Percentiles rank a stretch among this genome's conserved stretches.
Conservation (phyloP, 1,140 invertebrate species). For the Cotesia vestalis region DNA sequence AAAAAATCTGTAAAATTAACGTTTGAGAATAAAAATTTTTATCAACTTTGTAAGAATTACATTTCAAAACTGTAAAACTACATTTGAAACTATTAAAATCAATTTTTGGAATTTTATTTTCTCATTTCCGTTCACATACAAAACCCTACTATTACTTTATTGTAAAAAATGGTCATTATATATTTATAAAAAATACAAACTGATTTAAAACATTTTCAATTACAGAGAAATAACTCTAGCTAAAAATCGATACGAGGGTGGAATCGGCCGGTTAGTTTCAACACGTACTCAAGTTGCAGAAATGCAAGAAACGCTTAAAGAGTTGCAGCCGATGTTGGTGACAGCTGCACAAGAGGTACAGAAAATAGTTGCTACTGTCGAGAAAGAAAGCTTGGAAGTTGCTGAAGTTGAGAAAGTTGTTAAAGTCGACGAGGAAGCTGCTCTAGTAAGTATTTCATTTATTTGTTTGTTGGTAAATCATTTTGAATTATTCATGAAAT, state of each 20-base stretch:
- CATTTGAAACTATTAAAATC: too few species aligned
- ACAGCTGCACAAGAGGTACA: conserved; percentile 85
- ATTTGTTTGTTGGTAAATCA: not conserved
- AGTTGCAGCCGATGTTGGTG: conserved; percentile 88
- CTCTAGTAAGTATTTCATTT: conserved; percentile 55
- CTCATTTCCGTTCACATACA: too few species aligned
- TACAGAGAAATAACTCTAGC: conserved; percentile 70
- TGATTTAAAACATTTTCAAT: not conserved
- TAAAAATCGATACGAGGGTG: conserved; percentile 83
- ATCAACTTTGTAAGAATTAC: too few species aligned
- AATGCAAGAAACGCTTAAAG: conserved; percentile 86
- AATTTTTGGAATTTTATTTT: too few species aligned
- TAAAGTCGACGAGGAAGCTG: conserved; percentile 72
- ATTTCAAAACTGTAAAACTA: too few species aligned
- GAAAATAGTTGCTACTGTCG: conserved; percentile 80
- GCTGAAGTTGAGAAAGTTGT: conserved; percentile 79
- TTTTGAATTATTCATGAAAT: not conserved
- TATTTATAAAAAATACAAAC: too few species aligned
- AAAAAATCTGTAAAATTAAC: too few species aligned
- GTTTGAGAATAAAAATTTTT: too few species aligned
- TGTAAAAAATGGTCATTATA: too few species aligned
- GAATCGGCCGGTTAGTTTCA: conserved; percentile 86
- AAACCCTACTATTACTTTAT: too few species aligned
- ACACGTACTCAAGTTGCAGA: conserved; percentile 83
- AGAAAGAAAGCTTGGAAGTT: conserved; percentile 85